Percentiles rank a stretch among this genome's conserved stretches.
These are phyloP conservation scores for Orius insidiosus DNA, from an alignment of 1,140 invertebrate species.

Conservation along the genomic window DNA sequence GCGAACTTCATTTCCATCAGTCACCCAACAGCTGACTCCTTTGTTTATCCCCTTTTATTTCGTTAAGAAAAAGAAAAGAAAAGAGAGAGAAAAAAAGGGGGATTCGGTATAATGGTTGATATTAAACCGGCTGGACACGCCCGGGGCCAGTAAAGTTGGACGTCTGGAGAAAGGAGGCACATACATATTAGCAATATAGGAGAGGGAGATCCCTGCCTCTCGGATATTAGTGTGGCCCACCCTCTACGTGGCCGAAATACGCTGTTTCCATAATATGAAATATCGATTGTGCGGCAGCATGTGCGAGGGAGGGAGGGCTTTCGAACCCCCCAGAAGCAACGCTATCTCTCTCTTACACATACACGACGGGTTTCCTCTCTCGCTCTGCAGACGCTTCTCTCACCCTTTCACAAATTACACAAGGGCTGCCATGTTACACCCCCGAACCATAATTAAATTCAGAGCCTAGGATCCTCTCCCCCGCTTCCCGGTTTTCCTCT, in stretches of 20 bases:
- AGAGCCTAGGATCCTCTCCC: constrained; percentile 1
- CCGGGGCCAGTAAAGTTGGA: too few relatives aligned
- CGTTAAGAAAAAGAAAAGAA: too few relatives aligned
- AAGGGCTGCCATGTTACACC: neutral
- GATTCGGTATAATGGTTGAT: too few relatives aligned
- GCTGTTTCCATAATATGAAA: constrained; percentile 16
- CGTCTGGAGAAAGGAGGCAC: neutral
- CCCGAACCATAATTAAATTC: constrained; percentile 16
- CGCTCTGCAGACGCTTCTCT: neutral
- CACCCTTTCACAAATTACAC: constrained; percentile 18
- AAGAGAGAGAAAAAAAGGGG: too few relatives aligned
- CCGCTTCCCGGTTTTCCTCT: neutral
- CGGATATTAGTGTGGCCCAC: constrained; percentile 8
- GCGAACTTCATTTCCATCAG: too few relatives aligned
- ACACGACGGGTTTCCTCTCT: constrained; percentile 2
- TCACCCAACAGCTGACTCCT: too few relatives aligned
- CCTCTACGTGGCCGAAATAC: constrained; percentile 15
- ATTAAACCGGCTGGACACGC: too few relatives aligned
- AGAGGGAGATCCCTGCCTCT: neutral
- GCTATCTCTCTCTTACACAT: constrained; percentile 10
- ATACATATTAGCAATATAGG: constrained; percentile 17
- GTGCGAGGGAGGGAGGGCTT: constrained; percentile 7
- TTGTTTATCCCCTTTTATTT: too few relatives aligned
- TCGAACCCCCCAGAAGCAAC: neutral
- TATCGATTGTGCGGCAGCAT: constrained; percentile 18